phyloP scores from a whole-genome alignment of 1,140 invertebrate genomes.

The Ostrea denselamellosa region DNA sequence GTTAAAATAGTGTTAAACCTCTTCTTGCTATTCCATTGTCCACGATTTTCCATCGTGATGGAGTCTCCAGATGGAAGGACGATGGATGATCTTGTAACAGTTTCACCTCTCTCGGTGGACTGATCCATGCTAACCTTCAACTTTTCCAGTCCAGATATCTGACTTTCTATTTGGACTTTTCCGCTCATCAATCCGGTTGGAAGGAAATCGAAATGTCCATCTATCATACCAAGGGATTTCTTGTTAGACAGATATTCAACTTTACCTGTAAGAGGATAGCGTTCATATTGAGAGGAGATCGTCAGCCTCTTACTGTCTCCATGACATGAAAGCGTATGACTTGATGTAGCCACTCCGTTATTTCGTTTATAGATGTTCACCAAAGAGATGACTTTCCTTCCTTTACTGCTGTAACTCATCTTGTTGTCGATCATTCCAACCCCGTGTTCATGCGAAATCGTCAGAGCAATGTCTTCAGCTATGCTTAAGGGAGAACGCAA shows the following conservation, averaged over 20 bases:
- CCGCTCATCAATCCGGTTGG: slow-evolving; percentile 7
- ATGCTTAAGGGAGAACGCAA: neutral
- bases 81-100: neutral
- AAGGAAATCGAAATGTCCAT: slow-evolving; percentile 2
- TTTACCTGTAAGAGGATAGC: slow-evolving; percentile 37
- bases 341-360: slow-evolving; percentile 2
- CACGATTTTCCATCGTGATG: slow-evolving; percentile 47
- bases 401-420: neutral
- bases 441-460: slow-evolving; percentile 35
- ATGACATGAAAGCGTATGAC: neutral
- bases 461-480: neutral
- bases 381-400: neutral
- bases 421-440: slow-evolving; percentile 17
- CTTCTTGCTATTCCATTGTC: slow-evolving; percentile 47
- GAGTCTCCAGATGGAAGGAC: neutral
- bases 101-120: slow-evolving; percentile 7
- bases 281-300: neutral
- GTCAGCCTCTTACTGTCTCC: slow-evolving; percentile 15
- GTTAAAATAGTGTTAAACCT: slow-evolving; percentile 47
- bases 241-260: neutral
- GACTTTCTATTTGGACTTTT: neutral
- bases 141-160: no score
- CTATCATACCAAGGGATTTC: neutral
- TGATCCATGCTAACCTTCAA: neutral
- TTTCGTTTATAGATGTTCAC: slow-evolving; percentile 6